Evolutionary conservation across 2,888 invertebrate genomes (phyloP).

Genomic region (Ormia ochracea): DNA sequence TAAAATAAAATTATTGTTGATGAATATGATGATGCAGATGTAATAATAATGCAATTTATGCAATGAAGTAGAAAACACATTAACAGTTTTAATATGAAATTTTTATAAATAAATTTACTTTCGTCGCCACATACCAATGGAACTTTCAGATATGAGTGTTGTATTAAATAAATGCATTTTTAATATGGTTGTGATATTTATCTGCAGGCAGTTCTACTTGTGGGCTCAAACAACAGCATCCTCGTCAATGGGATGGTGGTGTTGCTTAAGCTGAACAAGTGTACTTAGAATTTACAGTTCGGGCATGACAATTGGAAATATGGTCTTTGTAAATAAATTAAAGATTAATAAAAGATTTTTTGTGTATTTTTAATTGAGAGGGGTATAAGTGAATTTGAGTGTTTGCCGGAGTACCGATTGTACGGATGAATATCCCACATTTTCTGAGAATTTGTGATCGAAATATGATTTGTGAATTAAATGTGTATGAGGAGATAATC

Average conservation of each 20-base stretch:
- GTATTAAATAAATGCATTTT: background rate
- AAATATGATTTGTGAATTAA: no score
- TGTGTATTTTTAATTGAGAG: no score
- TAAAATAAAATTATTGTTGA: conserved; percentile 29
- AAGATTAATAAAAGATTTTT: no score
- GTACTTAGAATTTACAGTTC: background rate
- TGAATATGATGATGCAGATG: conserved; percentile 33
- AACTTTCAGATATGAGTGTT: background rate
- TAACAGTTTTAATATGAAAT: conserved; percentile 7
- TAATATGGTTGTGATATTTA: background rate
- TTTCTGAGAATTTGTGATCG: no score
- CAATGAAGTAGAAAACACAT: background rate
- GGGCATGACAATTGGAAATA: no score
- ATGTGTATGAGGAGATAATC: no score
- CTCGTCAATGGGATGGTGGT: background rate
- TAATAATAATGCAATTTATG: conserved; percentile 26
- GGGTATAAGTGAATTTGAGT: no score
- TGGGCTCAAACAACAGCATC: background rate
- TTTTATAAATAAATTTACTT: background rate
- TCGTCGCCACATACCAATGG: background rate
- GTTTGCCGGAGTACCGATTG: no score
- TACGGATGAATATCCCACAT: no score
- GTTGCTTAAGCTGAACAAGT: background rate
- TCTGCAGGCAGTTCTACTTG: background rate
- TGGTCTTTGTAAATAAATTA: no score